Evolutionary conservation across 2,888 invertebrate species (phyloP).

Genomic region (Drosophila falleni): DNA sequence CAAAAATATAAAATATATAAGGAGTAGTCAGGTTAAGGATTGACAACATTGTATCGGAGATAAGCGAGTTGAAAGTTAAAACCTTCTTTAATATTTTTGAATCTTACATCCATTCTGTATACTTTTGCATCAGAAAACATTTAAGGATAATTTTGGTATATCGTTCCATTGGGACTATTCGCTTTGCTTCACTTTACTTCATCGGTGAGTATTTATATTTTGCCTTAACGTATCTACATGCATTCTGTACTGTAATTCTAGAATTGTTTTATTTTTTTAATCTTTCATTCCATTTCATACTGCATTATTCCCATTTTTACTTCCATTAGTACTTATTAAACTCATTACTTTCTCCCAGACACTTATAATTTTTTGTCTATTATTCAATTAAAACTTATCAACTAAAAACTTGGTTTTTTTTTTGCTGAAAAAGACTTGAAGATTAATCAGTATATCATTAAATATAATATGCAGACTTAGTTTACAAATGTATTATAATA

Average conservation of each 20-base stretch:
- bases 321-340: neutral
- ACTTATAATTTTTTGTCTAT: neutral
- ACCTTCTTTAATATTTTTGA: neutral
- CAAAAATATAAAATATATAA: constrained; percentile 11
- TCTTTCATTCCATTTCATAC: too few species aligned
- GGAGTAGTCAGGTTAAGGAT: constrained; percentile 1
- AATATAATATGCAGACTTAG: constrained; percentile 45
- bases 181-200: neutral
- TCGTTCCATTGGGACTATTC: neutral
- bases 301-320: neutral
- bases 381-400: neutral
- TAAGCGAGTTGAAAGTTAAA: neutral
- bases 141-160: neutral
- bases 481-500: constrained; percentile 48
- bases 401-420: constrained; percentile 2
- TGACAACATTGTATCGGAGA: neutral
- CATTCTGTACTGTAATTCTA: neutral
- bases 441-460: constrained; percentile 39
- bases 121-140: neutral
- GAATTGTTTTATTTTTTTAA: too few species aligned
- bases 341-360: neutral
- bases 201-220: neutral
- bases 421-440: constrained; percentile 63
- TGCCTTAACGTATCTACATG: neutral
- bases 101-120: neutral